phyloP scores from a whole-genome alignment of 35 echinoderm and acorn worm genomes.

The Lytechinus variegatus region DNA sequence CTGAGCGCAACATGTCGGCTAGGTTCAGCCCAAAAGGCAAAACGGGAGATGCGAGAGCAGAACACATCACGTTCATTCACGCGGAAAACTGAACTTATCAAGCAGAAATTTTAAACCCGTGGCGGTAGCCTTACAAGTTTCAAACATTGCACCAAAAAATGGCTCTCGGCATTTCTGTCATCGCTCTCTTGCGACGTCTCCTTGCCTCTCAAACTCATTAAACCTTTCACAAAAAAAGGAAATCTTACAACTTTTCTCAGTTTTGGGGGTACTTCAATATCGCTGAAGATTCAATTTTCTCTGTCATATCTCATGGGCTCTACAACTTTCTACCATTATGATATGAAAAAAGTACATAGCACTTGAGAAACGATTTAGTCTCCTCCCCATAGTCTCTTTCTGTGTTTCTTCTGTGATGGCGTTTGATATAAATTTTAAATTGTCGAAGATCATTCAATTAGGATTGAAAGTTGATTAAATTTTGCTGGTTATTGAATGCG shows the following conservation, averaged over 20 bases:
- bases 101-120: conserved; percentile 35
- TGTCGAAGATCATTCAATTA: background rate
- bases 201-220: background rate
- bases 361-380: background rate
- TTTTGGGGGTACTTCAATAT: background rate
- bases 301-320: background rate
- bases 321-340: background rate
- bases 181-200: background rate
- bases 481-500: background rate
- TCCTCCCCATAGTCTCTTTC: background rate
- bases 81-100: conserved; percentile 28
- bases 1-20: conserved; percentile 15
- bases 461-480: background rate
- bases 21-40: conserved; percentile 1
- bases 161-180: background rate
- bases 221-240: background rate
- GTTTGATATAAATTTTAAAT: conserved; percentile 8
- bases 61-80: background rate
- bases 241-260: background rate
- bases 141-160: conserved; percentile 10
- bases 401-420: background rate
- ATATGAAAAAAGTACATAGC: background rate
- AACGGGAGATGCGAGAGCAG: background rate
- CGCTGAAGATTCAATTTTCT: background rate
- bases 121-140: conserved; percentile 41